Percentiles rank a stretch among this genome's conserved stretches.
Conservation (phyloP, 1,140 invertebrate genomes). For the Ceratoteleas bidentatus region DNA sequence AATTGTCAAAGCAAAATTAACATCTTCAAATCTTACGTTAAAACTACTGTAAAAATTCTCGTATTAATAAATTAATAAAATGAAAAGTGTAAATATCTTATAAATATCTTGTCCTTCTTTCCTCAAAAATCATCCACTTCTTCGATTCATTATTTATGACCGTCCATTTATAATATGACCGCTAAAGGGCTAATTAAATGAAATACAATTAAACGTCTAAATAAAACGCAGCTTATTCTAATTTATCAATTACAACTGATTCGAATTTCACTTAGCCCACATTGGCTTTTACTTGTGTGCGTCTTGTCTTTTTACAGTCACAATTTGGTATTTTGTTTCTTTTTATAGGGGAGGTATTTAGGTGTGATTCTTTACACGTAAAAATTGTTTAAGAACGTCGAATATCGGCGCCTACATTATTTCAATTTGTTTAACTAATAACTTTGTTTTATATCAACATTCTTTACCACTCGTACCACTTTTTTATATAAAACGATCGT, state of each 20-base stretch:
- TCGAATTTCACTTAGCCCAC: slow-evolving; percentile 28
- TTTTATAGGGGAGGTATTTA: slow-evolving; percentile 72
- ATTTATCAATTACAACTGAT: slow-evolving; percentile 53
- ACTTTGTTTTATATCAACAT: slow-evolving; percentile 69
- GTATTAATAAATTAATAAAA: no score
- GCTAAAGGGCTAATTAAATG: no score
- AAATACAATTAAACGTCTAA: slow-evolving; percentile 5
- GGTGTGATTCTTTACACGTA: slow-evolving; percentile 72
- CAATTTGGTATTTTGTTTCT: slow-evolving; percentile 46
- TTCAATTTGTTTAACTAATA: slow-evolving; percentile 63
- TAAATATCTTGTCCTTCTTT: no score
- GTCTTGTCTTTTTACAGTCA: slow-evolving; percentile 55
- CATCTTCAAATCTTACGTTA: no score
- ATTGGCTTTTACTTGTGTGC: slow-evolving; percentile 43
- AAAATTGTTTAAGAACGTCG: slow-evolving; percentile 69
- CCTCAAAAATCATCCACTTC: no score
- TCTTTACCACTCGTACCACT: slow-evolving; percentile 68
- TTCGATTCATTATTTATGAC: no score
- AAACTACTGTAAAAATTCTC: no score
- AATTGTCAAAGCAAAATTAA: no score
- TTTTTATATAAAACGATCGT: slow-evolving; percentile 72
- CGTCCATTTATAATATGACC: no score
- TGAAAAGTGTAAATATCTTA: no score
- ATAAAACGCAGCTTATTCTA: slow-evolving; percentile 38
- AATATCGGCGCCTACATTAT: slow-evolving; percentile 61